phyloP scores from a whole-genome alignment of 2,113 vertebrate species.

The Brachypteracias leptosomus region DNA sequence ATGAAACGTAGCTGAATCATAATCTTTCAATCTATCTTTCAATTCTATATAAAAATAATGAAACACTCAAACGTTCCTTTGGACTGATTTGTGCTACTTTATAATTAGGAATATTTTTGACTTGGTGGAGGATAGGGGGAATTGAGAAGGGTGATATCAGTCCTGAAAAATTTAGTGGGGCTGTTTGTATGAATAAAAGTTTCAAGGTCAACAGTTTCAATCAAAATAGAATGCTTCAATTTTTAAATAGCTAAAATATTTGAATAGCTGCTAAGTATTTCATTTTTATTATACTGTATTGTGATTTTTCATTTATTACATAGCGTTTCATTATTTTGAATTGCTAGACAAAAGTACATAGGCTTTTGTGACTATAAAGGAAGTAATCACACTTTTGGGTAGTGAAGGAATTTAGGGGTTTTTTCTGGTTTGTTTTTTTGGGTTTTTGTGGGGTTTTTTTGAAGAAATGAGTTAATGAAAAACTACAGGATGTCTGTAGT shows the following conservation, averaged over 20 bases:
- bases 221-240: neutral
- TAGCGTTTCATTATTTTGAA: neutral
- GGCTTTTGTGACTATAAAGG: neutral
- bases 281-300: neutral
- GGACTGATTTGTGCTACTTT: neutral
- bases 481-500: neutral
- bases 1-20: neutral
- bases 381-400: neutral
- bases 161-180: neutral
- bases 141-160: neutral
- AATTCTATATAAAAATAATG: neutral
- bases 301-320: neutral
- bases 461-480: neutral
- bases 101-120: neutral
- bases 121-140: accelerated
- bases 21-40: neutral
- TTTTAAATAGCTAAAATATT: neutral
- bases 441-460: neutral
- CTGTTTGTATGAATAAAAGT: neutral
- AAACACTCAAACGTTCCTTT: neutral
- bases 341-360: neutral
- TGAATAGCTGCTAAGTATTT: neutral
- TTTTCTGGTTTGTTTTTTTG: neutral
- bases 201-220: neutral
- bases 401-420: accelerated